Base-by-base conservation (phyloP, 2,888 invertebrate species). In the Hydraecia micacea region DNA sequence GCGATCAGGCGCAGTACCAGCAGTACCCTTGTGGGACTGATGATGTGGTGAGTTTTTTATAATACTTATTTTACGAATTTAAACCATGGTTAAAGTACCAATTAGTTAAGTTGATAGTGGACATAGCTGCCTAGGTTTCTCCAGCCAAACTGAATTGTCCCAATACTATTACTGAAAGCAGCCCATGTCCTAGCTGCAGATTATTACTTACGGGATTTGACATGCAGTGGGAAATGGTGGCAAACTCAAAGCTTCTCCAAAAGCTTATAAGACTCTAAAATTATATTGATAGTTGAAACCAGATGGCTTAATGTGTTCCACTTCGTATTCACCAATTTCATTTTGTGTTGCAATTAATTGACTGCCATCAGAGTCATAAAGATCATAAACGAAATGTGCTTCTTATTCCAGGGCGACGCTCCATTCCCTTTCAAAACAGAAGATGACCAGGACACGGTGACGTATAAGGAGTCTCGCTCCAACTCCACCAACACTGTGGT, bases 361-460 rank as follows among this genome's bases (percentile, higher is more conserved):
- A 21, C 42, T 39, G 93, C 84, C 8, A 6, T 15, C 9, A 21
- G 18, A 49, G 13, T n/a, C 1, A 49, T n/a, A 13, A n/a, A 8
- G 13, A 46, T 70, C 28, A 60, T 46, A 72, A 58, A 25, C 15
- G 15, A 42, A 62, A 42, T 63, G 1, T 39, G 15, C 21, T 73
- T 39, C 6, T 13, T 68, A 2, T 73, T 84, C 13, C 60, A 97
- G 96, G 95, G 95, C 77, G 96, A 97, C 62, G 94, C 95, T 28
- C 94, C 95, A 39, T 97, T 95, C 91, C 94, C 95, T 0, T 97
- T 97, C 90, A 97, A 97, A 89, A 96, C 96, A 8, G 97, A 97
- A 85, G 94, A 95, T 62, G 96, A 96, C 74, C 95, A 96, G 83
- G 96, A 96, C 28, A 87, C 94, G 13, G 93, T 94, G 77, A 94